Evolutionary conservation across 2,113 vertebrate genomes (phyloP).

Genomic region (Cinclus cinclus): DNA sequence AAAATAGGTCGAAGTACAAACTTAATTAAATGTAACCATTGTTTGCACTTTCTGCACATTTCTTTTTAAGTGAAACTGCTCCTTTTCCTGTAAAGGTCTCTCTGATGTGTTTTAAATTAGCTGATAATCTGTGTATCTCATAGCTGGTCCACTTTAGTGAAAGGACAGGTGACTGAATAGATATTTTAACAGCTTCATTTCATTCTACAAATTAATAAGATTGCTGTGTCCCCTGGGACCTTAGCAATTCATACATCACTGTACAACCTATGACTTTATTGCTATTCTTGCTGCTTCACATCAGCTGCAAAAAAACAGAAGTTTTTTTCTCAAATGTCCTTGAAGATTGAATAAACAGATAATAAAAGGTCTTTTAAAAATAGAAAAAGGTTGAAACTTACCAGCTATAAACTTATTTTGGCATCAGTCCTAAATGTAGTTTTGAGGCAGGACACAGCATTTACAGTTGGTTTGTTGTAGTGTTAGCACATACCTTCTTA

Average conservation of each 20-base stretch:
- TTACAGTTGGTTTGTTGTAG: not conserved
- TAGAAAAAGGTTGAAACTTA: not conserved
- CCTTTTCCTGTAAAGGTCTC: not conserved
- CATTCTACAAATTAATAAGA: not conserved
- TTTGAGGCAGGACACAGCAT: not conserved
- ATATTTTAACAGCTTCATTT: not conserved
- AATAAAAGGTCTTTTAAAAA: slow-evolving; percentile 29
- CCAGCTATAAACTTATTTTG: slow-evolving; percentile 4
- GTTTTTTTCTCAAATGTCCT: not conserved
- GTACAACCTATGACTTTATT: not conserved
- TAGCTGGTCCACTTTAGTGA: not conserved
- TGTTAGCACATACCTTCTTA: not conserved
- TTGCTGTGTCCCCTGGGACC: not conserved
- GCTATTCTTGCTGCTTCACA: not conserved
- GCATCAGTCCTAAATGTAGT: not conserved
- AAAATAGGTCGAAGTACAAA: not conserved
- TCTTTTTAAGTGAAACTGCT: not conserved
- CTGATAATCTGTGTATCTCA: not conserved
- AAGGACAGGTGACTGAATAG: not conserved
- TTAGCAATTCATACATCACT: not conserved
- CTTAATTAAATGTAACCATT: not conserved
- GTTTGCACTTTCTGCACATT: not conserved
- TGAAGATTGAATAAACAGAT: slow-evolving; percentile 27
- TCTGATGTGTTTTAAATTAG: not conserved
- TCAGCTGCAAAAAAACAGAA: not conserved